Evolutionary conservation across 2,888 invertebrate genomes (phyloP).

Genomic region (Cataglyphis rosenhaueri): DNA sequence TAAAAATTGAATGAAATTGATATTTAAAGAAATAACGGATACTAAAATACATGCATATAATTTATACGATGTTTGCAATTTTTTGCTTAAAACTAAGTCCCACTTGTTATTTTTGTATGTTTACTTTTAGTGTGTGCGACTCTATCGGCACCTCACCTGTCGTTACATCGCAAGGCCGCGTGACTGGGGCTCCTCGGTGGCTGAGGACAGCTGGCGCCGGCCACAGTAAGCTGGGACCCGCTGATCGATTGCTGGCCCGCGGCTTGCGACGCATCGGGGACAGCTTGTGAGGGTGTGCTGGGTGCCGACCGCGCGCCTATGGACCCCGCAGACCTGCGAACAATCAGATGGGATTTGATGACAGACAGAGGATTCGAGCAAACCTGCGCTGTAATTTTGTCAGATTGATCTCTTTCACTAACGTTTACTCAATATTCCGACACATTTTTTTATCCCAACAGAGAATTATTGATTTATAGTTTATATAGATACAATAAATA

Average conservation of each 20-base stretch:
- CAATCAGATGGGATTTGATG: neutral
- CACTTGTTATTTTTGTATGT: neutral
- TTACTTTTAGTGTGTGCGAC: neutral
- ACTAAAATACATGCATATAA: neutral
- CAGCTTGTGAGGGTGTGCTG: slow-evolving; percentile 88
- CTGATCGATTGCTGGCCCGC: slow-evolving; percentile 74
- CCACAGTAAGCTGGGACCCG: slow-evolving; percentile 79
- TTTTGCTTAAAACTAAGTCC: neutral
- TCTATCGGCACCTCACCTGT: slow-evolving; percentile 74
- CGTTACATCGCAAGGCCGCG: slow-evolving; percentile 80
- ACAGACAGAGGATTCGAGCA: neutral
- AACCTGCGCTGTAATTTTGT: neutral
- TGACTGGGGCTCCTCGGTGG: slow-evolving; percentile 85
- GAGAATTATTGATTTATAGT: neutral
- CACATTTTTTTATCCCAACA: neutral
- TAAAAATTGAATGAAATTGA: neutral
- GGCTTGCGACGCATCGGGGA: slow-evolving; percentile 80
- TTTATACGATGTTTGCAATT: neutral
- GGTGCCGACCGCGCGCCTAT: slow-evolving; percentile 90
- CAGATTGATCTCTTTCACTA: neutral
- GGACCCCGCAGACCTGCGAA: slow-evolving; percentile 87
- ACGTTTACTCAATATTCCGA: neutral
- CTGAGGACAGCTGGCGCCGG: slow-evolving; percentile 76
- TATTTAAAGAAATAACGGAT: neutral
- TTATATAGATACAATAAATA: neutral